Evolutionary conservation across 2,797 vertebrate genomes (phyloP).

Genomic region (Girardinus metallicus): DNA sequence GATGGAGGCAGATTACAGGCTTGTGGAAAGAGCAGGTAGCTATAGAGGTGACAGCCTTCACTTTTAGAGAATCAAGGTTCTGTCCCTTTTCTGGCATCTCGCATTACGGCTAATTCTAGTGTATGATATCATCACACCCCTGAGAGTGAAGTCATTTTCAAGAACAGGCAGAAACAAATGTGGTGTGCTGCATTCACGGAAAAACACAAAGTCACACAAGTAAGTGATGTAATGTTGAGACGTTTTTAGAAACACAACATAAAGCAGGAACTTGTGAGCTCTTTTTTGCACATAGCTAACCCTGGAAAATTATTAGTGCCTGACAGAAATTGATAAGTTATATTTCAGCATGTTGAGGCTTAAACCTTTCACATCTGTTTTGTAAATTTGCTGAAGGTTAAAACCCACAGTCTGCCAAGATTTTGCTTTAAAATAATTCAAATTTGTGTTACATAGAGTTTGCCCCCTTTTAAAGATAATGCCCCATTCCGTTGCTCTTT

Average conservation of each 20-base stretch:
- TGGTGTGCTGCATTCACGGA: neutral
- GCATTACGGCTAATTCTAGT: slow-evolving; percentile 42
- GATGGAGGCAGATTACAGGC: slow-evolving; percentile 70
- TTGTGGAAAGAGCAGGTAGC: slow-evolving; percentile 44
- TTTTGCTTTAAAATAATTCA: neutral
- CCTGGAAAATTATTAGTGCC: neutral
- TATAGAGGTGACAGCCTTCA: slow-evolving; percentile 51
- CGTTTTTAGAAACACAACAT: neutral
- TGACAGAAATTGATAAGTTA: neutral
- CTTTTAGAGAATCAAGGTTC: slow-evolving; percentile 53
- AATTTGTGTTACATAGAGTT: neutral
- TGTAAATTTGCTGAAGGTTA: neutral
- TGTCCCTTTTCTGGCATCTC: slow-evolving; percentile 41
- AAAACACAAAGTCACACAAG: slow-evolving; percentile 6
- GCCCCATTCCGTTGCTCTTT: neutral
- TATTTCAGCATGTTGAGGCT: neutral
- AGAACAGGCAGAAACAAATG: slow-evolving; percentile 18
- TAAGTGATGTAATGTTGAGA: neutral
- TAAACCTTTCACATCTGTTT: neutral
- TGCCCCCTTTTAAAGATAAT: neutral
- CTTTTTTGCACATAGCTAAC: neutral
- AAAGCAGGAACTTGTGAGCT: neutral
- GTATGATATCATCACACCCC: slow-evolving; percentile 35
- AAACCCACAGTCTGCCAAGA: neutral
- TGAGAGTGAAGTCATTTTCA: slow-evolving; percentile 16